A percentile compares a stretch with the other conserved stretches of the same genome.
These are phyloP conservation scores for Nasalis larvatus DNA, from an alignment of 2,113 vertebrate species.

Conservation along the genomic window DNA sequence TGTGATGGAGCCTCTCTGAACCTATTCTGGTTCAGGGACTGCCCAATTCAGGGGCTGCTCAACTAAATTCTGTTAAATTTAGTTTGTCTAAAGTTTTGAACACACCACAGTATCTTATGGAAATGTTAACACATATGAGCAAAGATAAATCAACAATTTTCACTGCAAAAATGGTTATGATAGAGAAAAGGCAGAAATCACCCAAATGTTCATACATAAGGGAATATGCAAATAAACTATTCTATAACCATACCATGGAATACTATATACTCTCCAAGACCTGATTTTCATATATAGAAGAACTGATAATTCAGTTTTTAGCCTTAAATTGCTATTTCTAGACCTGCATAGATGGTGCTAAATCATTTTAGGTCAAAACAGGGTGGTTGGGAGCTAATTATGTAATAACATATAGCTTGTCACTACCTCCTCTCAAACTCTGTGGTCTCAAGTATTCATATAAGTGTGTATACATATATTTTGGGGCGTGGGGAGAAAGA, in stretches of 20 bases:
- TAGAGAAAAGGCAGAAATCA: background rate
- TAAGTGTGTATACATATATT: background rate
- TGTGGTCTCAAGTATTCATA: background rate
- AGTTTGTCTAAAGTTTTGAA: no score
- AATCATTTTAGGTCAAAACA: slow-evolving; percentile 9
- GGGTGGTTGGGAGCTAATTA: background rate
- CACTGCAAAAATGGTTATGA: background rate
- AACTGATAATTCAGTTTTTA: background rate
- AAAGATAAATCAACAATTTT: background rate
- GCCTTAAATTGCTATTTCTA: slow-evolving; percentile 20
- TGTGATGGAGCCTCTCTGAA: no score
- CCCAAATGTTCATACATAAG: background rate
- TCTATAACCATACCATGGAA: background rate
- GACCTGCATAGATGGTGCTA: background rate
- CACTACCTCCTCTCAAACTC: background rate
- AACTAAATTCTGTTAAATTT: no score
- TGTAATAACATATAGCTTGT: background rate
- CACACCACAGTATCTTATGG: background rate
- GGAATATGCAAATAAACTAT: background rate
- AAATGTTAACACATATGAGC: background rate
- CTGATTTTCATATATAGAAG: background rate
- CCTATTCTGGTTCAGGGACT: no score
- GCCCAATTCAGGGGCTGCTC: no score
- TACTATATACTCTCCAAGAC: background rate
- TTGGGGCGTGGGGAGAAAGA: background rate